phyloP scores from a whole-genome alignment of 2,888 invertebrate genomes.

The Argyra leucocephala region DNA sequence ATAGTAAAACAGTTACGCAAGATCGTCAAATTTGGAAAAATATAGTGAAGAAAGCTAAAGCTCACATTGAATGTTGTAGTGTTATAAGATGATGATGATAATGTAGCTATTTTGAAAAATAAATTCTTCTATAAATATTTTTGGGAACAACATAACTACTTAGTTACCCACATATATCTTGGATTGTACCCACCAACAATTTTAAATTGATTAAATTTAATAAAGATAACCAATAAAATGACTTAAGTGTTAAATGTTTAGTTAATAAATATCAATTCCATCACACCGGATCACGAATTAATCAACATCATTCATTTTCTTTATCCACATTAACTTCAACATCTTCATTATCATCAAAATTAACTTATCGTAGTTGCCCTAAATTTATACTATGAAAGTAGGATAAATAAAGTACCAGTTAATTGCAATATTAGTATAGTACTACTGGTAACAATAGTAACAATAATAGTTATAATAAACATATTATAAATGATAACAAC shows the following conservation, averaged over 20 bases:
- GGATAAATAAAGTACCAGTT: constrained; percentile 17
- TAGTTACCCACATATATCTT: no score
- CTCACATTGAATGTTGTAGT: no score
- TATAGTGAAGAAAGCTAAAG: no score
- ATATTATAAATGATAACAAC: constrained; percentile 24
- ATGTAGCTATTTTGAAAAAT: no score
- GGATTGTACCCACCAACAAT: constrained; percentile 13
- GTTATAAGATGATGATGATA: no score
- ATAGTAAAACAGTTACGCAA: no score
- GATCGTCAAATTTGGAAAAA: no score
- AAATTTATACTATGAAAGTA: constrained; percentile 40
- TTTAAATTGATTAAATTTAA: constrained; percentile 14
- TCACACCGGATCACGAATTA: constrained; percentile 10
- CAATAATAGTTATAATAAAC: constrained; percentile 5
- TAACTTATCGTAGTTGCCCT: constrained; percentile 30
- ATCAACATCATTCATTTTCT: no score
- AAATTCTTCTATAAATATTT: no score
- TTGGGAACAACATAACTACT: no score
- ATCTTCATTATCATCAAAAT: constrained; percentile 29
- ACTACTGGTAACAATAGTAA: constrained; percentile 11
- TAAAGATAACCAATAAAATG: constrained; percentile 46
- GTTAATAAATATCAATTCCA: constrained; percentile 62
- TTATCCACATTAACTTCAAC: constrained; percentile 43
- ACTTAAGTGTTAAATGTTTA: constrained; percentile 61
- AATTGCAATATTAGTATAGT: constrained; percentile 16